phyloP scores from a whole-genome alignment of 2,888 invertebrate genomes.

The Minunthozetes semirufus region DNA sequence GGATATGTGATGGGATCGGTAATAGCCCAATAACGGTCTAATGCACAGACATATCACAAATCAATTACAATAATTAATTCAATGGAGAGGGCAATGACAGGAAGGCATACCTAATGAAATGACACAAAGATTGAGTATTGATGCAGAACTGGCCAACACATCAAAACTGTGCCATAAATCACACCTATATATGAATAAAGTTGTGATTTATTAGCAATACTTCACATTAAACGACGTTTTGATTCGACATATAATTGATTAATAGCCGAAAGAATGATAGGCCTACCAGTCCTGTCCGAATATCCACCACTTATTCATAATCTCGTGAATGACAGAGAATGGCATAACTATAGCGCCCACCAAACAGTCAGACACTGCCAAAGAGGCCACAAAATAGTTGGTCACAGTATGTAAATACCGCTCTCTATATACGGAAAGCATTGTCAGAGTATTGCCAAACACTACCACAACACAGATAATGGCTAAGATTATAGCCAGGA shows the following conservation, averaged over 20 bases:
- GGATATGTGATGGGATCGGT: slow-evolving; percentile 97
- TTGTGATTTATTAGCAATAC: not conserved
- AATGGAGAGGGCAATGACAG: not conserved
- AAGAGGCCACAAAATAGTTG: not conserved
- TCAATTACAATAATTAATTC: not conserved
- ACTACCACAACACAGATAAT: not conserved
- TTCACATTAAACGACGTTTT: not conserved
- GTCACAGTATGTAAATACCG: not conserved
- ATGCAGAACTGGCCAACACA: slow-evolving; percentile 93
- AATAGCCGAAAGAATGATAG: not conserved
- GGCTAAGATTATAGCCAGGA: slow-evolving; percentile 56
- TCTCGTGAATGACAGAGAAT: not conserved
- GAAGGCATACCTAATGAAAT: slow-evolving; percentile 64
- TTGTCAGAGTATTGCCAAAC: not conserved
- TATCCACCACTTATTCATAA: too few species aligned
- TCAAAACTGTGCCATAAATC: slow-evolving; percentile 96
- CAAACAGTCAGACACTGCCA: not conserved
- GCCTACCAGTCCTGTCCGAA: not conserved
- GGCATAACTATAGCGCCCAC: not conserved
- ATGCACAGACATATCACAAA: not conserved
- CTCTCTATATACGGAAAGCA: not conserved
- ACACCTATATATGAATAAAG: slow-evolving; percentile 53
- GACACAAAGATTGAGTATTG: slow-evolving; percentile 92
- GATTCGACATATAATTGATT: not conserved
- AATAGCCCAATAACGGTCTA: slow-evolving; percentile 91